Conservation (phyloP, 2,888 invertebrate genomes). For the Lasioglossum malachurum region DNA sequence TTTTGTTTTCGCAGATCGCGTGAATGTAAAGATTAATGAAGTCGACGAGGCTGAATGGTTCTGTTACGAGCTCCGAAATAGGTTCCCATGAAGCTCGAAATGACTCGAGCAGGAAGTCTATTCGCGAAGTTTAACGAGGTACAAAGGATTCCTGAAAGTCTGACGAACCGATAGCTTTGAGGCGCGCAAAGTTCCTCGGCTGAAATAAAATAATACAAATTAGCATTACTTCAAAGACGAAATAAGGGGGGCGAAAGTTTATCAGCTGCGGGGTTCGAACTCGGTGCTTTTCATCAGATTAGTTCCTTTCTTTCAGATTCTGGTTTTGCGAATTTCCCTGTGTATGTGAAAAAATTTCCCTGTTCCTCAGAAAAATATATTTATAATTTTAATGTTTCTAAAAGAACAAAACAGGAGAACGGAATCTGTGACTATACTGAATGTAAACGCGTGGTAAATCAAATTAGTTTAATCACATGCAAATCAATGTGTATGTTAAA, state of each 20-base stretch:
- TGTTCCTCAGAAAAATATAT: too few species aligned
- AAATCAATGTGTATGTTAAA: neutral
- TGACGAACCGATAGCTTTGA: constrained; percentile 9
- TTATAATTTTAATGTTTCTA: too few species aligned
- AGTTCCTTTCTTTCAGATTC: neutral
- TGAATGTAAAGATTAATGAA: constrained; percentile 42
- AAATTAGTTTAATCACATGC: neutral
- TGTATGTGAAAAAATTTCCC: too few species aligned
- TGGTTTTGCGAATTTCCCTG: neutral
- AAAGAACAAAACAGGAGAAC: too few species aligned
- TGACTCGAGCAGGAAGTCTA: constrained; percentile 26
- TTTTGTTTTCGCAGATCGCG: constrained; percentile 29
- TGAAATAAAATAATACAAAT: constrained; percentile 2
- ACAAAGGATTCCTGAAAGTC: constrained; percentile 8
- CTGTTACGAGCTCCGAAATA: constrained; percentile 20
- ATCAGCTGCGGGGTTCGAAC: neutral
- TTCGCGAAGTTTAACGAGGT: constrained; percentile 36
- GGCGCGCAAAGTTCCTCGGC: neutral
- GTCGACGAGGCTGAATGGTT: constrained; percentile 25
- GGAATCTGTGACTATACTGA: neutral
- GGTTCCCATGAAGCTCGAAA: constrained; percentile 25
- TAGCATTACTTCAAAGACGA: neutral
- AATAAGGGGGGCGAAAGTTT: neutral
- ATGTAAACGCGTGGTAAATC: neutral
- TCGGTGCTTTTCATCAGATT: neutral